Conservation (phyloP, 2,888 invertebrate genomes). For the Eulithis prunata region DNA sequence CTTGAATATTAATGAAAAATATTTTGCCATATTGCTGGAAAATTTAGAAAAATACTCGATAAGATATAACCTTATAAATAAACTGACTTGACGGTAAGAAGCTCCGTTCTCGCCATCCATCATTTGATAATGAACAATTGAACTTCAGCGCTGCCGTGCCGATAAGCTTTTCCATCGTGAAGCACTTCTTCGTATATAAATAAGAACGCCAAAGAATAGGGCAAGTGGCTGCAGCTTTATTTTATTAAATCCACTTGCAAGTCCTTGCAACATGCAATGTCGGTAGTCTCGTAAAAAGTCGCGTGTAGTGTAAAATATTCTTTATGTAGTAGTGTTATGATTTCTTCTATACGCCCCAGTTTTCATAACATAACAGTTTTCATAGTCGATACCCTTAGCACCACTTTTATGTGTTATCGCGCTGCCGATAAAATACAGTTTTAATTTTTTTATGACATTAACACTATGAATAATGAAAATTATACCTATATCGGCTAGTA, state of each 20-base stretch:
- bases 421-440: too few relatives aligned
- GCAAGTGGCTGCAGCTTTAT: neutral
- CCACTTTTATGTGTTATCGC: constrained; percentile 1
- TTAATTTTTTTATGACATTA: too few relatives aligned
- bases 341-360: constrained; percentile 39
- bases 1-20: neutral
- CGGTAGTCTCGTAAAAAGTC: constrained; percentile 9
- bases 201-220: neutral
- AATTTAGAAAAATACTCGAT: neutral
- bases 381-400: constrained; percentile 9
- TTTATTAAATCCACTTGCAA: neutral
- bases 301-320: constrained; percentile 24
- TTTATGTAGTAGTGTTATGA: constrained; percentile 1
- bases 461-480: too few relatives aligned
- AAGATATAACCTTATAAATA: neutral
- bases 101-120: constrained; percentile 4
- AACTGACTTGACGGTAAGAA: neutral
- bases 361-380: constrained; percentile 35
- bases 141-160: neutral
- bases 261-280: constrained; percentile 11
- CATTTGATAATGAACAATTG: constrained; percentile 2
- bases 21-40: neutral
- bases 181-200: neutral
- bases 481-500: too few relatives aligned
- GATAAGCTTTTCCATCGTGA: constrained; percentile 1